Percentiles rank a stretch among this genome's conserved stretches.
phyloP scores from a whole-genome alignment of 1,140 invertebrate species.

The Schlechtendalia chinensis region DNA sequence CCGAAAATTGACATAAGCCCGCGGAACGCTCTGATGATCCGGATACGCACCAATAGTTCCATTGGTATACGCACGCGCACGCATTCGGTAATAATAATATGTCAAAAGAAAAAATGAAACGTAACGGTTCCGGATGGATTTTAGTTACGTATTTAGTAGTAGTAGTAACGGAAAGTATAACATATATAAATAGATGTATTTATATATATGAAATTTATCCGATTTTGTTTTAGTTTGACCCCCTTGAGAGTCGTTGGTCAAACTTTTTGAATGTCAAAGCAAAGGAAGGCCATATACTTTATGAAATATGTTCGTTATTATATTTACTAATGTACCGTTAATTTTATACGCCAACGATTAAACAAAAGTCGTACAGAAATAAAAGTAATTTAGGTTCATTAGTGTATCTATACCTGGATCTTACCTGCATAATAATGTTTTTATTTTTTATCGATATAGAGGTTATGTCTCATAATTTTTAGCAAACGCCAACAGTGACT shows the following conservation, averaged over 20 bases:
- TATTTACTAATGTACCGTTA: not conserved
- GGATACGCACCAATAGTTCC: not conserved
- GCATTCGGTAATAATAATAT: not conserved
- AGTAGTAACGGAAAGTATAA: too few relatives aligned
- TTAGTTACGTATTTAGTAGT: not conserved
- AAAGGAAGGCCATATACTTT: not conserved
- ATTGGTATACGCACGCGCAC: not conserved
- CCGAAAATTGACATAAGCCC: not conserved
- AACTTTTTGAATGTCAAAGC: constrained; percentile 19
- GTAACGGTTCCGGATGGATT: not conserved
- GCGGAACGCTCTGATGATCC: not conserved
- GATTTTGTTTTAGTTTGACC: not conserved
- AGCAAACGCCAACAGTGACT: too few relatives aligned
- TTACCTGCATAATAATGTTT: too few relatives aligned
- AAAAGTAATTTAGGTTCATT: constrained; percentile 2
- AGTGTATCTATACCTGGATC: too few relatives aligned
- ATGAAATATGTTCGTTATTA: constrained; percentile 6
- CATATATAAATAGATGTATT: not conserved
- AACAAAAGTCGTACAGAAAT: not conserved
- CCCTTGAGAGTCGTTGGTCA: constrained; percentile 18
- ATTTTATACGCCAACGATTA: not conserved
- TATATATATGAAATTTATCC: not conserved
- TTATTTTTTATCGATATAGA: too few relatives aligned
- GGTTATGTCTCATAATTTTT: too few relatives aligned
- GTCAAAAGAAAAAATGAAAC: not conserved